Evolutionary conservation across 2,888 invertebrate genomes (phyloP).

Genomic region (Harmothoe impar): DNA sequence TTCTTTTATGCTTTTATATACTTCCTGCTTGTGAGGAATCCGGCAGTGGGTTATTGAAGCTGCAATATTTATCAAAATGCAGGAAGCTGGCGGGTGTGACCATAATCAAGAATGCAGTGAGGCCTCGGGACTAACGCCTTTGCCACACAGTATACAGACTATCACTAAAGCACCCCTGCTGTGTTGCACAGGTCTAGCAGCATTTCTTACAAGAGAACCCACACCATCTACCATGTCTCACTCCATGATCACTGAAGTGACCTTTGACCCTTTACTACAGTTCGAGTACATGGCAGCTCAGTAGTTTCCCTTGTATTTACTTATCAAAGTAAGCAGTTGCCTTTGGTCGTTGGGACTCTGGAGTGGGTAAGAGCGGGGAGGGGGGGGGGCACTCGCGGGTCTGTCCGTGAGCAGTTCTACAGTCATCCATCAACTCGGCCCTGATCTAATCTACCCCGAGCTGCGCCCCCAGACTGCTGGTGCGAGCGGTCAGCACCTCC

Average conservation of each 20-base stretch:
- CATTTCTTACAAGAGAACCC: too few species aligned
- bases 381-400: background rate
- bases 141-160: too few species aligned
- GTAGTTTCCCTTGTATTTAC: too few species aligned
- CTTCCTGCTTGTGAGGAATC: background rate
- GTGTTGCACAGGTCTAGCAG: too few species aligned
- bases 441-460: conserved; percentile 24
- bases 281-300: too few species aligned
- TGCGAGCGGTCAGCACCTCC: background rate
- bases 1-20: background rate
- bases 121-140: too few species aligned
- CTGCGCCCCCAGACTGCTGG: background rate
- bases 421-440: conserved; percentile 4
- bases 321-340: background rate
- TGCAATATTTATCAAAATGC: background rate
- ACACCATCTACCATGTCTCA: too few species aligned
- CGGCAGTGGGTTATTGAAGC: background rate
- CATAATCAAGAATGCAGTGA: too few species aligned
- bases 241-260: too few species aligned
- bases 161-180: too few species aligned
- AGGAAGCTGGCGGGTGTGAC: background rate
- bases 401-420: background rate
- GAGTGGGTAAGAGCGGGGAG: background rate
- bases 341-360: background rate
- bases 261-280: too few species aligned